Percentiles rank a stretch among this genome's conserved stretches.
phyloP scores from a whole-genome alignment of 2,888 invertebrate genomes.

The Lepidochrysops patricia region DNA sequence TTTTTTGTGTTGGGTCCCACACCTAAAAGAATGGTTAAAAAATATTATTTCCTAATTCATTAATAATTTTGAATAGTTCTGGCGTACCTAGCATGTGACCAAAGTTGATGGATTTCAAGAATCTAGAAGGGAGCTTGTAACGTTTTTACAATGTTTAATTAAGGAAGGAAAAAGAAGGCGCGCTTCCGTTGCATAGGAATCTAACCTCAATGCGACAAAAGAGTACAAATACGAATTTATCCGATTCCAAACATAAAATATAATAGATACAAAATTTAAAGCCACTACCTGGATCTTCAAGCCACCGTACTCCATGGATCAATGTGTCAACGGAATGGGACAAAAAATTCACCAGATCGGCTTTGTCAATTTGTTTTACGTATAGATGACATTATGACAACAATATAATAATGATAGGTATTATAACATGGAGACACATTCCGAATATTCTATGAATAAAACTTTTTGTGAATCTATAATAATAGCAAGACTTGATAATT shows the following conservation, averaged over 20 bases:
- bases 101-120: background rate
- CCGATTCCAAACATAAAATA: background rate
- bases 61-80: too few relatives aligned
- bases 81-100: too few relatives aligned
- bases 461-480: background rate
- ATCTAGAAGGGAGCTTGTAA: background rate
- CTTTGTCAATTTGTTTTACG: constrained; percentile 10
- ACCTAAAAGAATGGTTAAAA: too few relatives aligned
- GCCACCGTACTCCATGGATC: background rate
- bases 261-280: background rate
- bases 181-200: background rate
- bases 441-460: background rate
- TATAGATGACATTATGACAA: constrained; percentile 11
- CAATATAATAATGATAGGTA: constrained; percentile 1
- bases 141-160: too few relatives aligned
- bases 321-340: background rate
- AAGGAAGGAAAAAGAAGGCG: background rate
- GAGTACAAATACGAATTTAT: constrained; percentile 5
- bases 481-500: background rate
- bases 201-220: background rate
- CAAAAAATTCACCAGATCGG: constrained; percentile 2
- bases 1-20: too few relatives aligned
- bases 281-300: background rate
- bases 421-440: background rate
- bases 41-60: too few relatives aligned